Conservation (phyloP, 2,888 invertebrate genomes). For the Cryptocephalus moraei region DNA sequence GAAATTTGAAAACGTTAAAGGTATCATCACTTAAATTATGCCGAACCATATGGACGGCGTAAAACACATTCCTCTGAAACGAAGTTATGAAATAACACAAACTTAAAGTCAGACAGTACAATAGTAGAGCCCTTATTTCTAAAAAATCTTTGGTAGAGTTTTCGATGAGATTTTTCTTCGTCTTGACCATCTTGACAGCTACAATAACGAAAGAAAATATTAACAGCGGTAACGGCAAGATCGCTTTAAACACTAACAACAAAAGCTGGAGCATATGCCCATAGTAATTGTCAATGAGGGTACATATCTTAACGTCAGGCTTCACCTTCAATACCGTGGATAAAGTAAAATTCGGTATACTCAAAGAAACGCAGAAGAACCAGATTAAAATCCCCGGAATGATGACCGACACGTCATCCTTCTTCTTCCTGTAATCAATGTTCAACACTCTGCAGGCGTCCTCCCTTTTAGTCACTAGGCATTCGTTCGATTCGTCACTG, state of each 20-base stretch:
- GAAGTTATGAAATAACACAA: slow-evolving; percentile 27
- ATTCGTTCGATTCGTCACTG: slow-evolving; percentile 27
- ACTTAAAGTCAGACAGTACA: slow-evolving; percentile 26
- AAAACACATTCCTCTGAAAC: slow-evolving; percentile 27
- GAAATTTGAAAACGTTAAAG: slow-evolving; percentile 25
- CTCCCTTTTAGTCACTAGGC: slow-evolving; percentile 23
- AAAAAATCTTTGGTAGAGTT: slow-evolving; percentile 26
- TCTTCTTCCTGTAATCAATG: slow-evolving; percentile 43
- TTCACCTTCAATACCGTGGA: slow-evolving; percentile 36
- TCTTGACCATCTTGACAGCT: slow-evolving; percentile 23
- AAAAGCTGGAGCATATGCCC: slow-evolving; percentile 30
- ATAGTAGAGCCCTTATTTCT: slow-evolving; percentile 24
- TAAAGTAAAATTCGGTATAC: slow-evolving; percentile 48
- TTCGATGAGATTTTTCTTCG: slow-evolving; percentile 20
- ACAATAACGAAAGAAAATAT: slow-evolving; percentile 25
- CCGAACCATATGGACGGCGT: slow-evolving; percentile 21
- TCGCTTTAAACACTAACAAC: slow-evolving; percentile 26
- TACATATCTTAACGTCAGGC: slow-evolving; percentile 40
- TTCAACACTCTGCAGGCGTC: slow-evolving; percentile 43
- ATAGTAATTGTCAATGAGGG: slow-evolving; percentile 43
- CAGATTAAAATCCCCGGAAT: slow-evolving; percentile 48
- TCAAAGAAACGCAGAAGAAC: slow-evolving; percentile 47
- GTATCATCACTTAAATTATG: slow-evolving; percentile 9
- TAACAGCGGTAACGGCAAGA: slow-evolving; percentile 26
- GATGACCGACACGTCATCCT: slow-evolving; percentile 40